Evolutionary conservation across 2,888 invertebrate genomes (phyloP).

Genomic region (Spicauda simplicius): DNA sequence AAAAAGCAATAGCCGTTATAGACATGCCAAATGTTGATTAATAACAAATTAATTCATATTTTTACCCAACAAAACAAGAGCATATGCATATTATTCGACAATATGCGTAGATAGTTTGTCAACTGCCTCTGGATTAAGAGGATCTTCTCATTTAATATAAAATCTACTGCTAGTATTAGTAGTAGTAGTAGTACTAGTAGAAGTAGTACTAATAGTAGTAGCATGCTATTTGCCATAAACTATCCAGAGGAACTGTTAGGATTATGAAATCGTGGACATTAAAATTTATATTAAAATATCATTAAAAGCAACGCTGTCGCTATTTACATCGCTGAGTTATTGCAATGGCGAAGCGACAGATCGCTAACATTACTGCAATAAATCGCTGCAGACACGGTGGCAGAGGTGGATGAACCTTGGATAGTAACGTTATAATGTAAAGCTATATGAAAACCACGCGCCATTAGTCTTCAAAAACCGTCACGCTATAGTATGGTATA

Average conservation of each 20-base stretch:
- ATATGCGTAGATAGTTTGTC: too few relatives aligned
- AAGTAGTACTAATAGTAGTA: too few relatives aligned
- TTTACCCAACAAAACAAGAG: too few relatives aligned
- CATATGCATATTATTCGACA: too few relatives aligned
- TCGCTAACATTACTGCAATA: constrained; percentile 78
- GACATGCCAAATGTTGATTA: too few relatives aligned
- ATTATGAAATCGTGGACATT: background rate
- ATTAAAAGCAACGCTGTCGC: background rate
- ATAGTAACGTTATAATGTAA: constrained; percentile 31
- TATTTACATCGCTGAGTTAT: constrained; percentile 55
- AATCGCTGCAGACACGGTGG: constrained; percentile 70
- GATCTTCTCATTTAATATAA: too few relatives aligned
- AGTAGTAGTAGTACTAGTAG: too few relatives aligned
- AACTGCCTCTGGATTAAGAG: too few relatives aligned
- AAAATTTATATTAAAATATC: constrained; percentile 30
- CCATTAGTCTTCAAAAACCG: background rate
- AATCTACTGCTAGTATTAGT: too few relatives aligned
- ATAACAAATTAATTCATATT: too few relatives aligned
- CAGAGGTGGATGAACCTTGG: constrained; percentile 67
- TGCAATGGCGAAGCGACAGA: constrained; percentile 68
- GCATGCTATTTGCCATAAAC: too few relatives aligned
- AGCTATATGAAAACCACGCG: background rate
- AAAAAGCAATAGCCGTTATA: too few relatives aligned
- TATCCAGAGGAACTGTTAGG: background rate
- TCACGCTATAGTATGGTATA: background rate